phyloP scores from a whole-genome alignment of 2,888 invertebrate genomes.

The Scaptodrosophila latifasciaeformis region DNA sequence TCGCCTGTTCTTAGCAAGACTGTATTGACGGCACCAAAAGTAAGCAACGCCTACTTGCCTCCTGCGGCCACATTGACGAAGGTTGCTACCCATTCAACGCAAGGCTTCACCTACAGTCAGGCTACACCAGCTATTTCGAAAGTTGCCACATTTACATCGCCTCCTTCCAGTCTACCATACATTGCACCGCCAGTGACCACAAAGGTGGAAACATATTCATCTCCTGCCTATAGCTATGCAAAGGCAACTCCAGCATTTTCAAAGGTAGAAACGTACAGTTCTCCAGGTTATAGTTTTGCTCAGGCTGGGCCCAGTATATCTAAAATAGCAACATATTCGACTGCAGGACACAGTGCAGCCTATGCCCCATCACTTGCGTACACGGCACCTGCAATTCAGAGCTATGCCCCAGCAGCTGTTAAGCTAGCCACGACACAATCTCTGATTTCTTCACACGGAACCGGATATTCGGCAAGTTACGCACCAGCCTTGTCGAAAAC shows the following conservation, averaged over 20 bases:
- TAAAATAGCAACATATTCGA: conserved; percentile 64
- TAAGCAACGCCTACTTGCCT: conserved; percentile 30
- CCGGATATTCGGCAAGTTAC: conserved; percentile 47
- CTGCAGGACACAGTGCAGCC: conserved; percentile 18
- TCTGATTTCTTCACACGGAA: conserved; percentile 37
- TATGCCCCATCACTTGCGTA: conserved; percentile 55
- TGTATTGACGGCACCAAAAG: conserved; percentile 32
- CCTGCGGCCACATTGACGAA: conserved; percentile 36
- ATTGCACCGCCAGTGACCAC: conserved; percentile 71
- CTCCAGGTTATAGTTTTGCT: conserved; percentile 52
- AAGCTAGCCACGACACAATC: conserved; percentile 43
- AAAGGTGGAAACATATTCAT: conserved; percentile 68
- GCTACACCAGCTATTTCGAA: conserved; percentile 55
- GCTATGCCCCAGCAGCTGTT: conserved; percentile 33
- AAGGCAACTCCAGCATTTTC: conserved; percentile 57
- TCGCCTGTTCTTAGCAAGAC: conserved; percentile 73
- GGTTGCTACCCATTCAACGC: conserved; percentile 56
- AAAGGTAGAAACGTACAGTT: conserved; percentile 59
- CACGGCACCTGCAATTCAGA: conserved; percentile 43
- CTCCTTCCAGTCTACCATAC: conserved; percentile 36
- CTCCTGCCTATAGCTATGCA: conserved; percentile 76
- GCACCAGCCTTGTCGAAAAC: conserved; percentile 55
- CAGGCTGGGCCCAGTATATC: conserved; percentile 39
- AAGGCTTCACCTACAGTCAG: conserved; percentile 62
- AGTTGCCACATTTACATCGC: conserved; percentile 49